These are phyloP conservation scores for Hassar affinis DNA, from an alignment of 2,113 vertebrate genomes.

Conservation along the genomic window DNA sequence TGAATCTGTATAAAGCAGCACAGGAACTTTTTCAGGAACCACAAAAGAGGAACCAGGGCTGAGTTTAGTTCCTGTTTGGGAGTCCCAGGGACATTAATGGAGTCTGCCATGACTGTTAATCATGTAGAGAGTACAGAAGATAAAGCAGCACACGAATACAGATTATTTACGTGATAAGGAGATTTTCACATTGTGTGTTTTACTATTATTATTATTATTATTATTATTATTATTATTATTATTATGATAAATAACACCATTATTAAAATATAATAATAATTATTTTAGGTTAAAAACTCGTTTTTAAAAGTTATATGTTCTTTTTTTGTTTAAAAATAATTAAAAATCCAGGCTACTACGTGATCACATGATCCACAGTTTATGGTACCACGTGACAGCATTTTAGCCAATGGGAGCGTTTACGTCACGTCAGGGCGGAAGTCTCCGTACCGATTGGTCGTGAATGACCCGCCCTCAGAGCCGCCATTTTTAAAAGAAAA, in stretches of 20 bases:
- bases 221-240: no score
- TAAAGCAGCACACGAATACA: neutral
- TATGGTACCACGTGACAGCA: neutral
- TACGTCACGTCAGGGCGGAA: slow-evolving; percentile 5
- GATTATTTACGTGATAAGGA: no score
- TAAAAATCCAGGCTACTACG: no score
- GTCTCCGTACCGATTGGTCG: neutral
- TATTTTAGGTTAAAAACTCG: no score
- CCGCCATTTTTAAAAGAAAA: slow-evolving; percentile 25
- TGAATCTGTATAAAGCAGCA: no score
- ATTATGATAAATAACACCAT: no score
- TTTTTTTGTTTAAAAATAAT: neutral
- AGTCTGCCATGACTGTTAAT: no score
- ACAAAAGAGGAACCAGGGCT: slow-evolving; percentile 25
- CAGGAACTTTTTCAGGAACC: slow-evolving; percentile 26
- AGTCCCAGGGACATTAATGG: slow-evolving; percentile 3
- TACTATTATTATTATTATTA: neutral
- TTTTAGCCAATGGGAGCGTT: neutral
- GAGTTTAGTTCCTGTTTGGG: slow-evolving; percentile 22
- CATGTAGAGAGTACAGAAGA: neutral
- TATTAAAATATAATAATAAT: no score
- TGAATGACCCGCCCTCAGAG: slow-evolving; percentile 6
- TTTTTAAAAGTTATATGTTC: neutral
- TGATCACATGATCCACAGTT: no score
- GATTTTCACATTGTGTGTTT: no score